Evolutionary conservation across 2,888 invertebrate genomes (phyloP), one percentile per base, ranked within the genome.

Genomic region (Diarsia rubi): DNA sequence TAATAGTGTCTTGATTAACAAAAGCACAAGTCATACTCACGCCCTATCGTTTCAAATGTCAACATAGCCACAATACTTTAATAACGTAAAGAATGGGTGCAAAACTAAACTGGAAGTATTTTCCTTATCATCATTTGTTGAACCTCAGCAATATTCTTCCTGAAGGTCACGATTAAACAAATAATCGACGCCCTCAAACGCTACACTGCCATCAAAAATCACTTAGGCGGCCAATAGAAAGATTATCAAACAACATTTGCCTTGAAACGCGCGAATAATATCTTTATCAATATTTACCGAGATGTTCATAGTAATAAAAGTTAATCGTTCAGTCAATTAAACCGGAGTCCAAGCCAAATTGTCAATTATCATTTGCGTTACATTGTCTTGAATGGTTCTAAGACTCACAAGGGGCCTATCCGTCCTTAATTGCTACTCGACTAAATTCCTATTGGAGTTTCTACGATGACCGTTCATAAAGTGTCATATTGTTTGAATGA

Each of bases 191-290:
- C 83, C 82, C 79, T 78, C 79, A 80, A 88, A 81, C 83, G 86
- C 86, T 69, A 81, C 78, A 86, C 85, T 70, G 89, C 90, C 93
- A 95, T 95, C 93, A 95, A 93, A 94, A 93, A 93, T 91, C 94
- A 93, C 92, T 95, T 94, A 95, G 87, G 88, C 2, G n/a, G 88
- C 89, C 90, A 91, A 91, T 89, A 90, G 90, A 87, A 89, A 87
- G 88, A 92, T 90, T 91, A 91, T 91, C 91, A 91, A 85, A 87
- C 84, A 87, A 88, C 89, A 89, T 90, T 92, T 90, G 81, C 84
- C 86, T 88, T 75, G 80, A 88, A 88, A 82, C 83, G 88, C 83
- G 82, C 83, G 78, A 90, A 90, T 89, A 89, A 88, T 89, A 89
- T 90, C 87, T 91, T 90, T 91, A 90, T 90, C 91, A 94, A 93